Conservation (phyloP, 2,113 vertebrate genomes). For the Indicator indicator region DNA sequence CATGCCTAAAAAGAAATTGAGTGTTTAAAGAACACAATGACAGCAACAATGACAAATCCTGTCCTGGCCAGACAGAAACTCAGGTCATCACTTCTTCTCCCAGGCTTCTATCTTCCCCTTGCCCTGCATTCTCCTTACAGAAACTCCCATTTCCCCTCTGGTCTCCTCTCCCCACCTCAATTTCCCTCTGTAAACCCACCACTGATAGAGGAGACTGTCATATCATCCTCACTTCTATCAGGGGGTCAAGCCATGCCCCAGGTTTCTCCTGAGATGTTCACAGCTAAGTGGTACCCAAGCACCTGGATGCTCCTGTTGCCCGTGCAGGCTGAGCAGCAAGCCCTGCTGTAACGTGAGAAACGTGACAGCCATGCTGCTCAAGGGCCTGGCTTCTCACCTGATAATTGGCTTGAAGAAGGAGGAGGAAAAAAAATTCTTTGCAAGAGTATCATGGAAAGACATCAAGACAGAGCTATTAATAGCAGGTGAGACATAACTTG, state of each 20-base stretch:
- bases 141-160: neutral
- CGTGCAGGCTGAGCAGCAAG: neutral
- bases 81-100: neutral
- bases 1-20: neutral
- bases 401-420: conserved; percentile 17
- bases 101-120: neutral
- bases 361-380: conserved; percentile 35
- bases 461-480: conserved; percentile 1
- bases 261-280: neutral
- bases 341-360: neutral
- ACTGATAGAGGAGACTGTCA: neutral
- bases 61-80: neutral
- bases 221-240: neutral
- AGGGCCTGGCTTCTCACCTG: neutral
- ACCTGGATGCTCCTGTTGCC: neutral
- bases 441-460: neutral
- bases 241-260: neutral
- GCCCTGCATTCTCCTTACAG: neutral
- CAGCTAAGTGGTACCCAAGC: neutral
- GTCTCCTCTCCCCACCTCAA: neutral
- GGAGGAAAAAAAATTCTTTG: neutral
- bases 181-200: neutral
- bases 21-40: neutral
- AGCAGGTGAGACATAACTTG: neutral
- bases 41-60: neutral